Evolutionary conservation across 2,888 invertebrate species (phyloP).

Genomic region (Sinelater perroti): DNA sequence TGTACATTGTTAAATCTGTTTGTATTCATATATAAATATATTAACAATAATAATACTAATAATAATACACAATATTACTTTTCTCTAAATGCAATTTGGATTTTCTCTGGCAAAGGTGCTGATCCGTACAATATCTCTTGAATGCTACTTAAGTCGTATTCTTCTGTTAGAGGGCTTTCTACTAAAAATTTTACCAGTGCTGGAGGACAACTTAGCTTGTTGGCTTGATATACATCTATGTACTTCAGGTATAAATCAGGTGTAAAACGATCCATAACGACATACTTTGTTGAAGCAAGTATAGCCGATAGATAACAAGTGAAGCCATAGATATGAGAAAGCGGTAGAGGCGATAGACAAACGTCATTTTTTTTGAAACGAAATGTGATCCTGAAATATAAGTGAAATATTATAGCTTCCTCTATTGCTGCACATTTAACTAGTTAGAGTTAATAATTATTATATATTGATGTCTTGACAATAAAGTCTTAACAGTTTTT

Average conservation of each 20-base stretch:
- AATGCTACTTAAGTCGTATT: constrained; percentile 75
- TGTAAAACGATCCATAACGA: constrained; percentile 72
- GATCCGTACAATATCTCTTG: constrained; percentile 76
- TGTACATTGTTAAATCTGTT: too few relatives aligned
- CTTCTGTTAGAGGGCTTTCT: constrained; percentile 76
- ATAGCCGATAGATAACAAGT: constrained; percentile 67
- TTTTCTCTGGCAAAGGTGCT: constrained; percentile 75
- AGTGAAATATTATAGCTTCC: too few relatives aligned
- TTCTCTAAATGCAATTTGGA: too few relatives aligned
- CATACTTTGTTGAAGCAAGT: constrained; percentile 50
- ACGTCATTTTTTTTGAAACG: constrained; percentile 47
- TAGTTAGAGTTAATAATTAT: too few relatives aligned
- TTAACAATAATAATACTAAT: too few relatives aligned
- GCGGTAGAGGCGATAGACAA: constrained; percentile 67
- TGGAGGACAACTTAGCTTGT: constrained; percentile 76
- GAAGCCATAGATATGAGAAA: constrained; percentile 80
- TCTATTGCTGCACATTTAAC: too few relatives aligned
- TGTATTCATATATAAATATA: too few relatives aligned
- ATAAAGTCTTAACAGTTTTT: too few relatives aligned
- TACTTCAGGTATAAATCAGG: constrained; percentile 72
- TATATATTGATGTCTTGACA: too few relatives aligned
- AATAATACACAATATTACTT: too few relatives aligned
- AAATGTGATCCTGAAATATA: too few relatives aligned
- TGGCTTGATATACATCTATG: constrained; percentile 72
- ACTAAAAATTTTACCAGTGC: constrained; percentile 81